Evolutionary conservation across 37 sponge, comb jelly and placozoan genomes (phyloP).

Genomic region (Bolinopsis microptera): DNA sequence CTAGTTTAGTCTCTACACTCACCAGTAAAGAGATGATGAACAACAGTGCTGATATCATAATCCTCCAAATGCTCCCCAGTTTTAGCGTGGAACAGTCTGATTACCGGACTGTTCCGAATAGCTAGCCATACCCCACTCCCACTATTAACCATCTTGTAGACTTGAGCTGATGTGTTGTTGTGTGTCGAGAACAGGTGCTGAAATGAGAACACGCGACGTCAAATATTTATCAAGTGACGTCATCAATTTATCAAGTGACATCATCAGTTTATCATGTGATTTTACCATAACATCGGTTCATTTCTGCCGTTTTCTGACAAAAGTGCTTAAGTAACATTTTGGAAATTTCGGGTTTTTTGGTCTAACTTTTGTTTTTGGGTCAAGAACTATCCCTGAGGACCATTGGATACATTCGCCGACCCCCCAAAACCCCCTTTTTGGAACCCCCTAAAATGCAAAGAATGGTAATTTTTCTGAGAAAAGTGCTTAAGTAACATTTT

Average conservation of each 20-base stretch:
- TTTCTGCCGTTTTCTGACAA: too few relatives aligned
- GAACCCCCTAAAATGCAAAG: too few relatives aligned
- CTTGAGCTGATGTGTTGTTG: conserved; percentile 65
- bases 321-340: too few relatives aligned
- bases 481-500: too few relatives aligned
- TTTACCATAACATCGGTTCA: not conserved
- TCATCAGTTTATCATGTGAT: not conserved
- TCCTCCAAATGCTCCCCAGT: conserved; percentile 60
- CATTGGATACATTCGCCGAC: too few relatives aligned
- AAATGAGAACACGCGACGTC: not conserved
- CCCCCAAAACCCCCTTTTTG: too few relatives aligned
- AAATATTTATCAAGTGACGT: not conserved
- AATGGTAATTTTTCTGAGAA: too few relatives aligned
- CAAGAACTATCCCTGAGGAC: too few relatives aligned
- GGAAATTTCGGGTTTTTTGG: too few relatives aligned
- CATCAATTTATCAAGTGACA: not conserved
- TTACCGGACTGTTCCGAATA: conserved; percentile 63
- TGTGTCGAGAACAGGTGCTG: conserved; percentile 62
- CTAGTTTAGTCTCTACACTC: too few relatives aligned
- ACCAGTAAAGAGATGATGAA: conserved; percentile 61
- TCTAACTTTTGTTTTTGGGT: too few relatives aligned
- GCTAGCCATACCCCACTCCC: conserved; percentile 64
- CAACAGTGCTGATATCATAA: conserved; percentile 63
- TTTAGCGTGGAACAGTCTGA: conserved; percentile 63
- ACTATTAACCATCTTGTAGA: conserved; percentile 61